Percentiles rank a stretch among this genome's conserved stretches.
Conservation (phyloP, 2,888 invertebrate genomes). For the Sisyra nigra region DNA sequence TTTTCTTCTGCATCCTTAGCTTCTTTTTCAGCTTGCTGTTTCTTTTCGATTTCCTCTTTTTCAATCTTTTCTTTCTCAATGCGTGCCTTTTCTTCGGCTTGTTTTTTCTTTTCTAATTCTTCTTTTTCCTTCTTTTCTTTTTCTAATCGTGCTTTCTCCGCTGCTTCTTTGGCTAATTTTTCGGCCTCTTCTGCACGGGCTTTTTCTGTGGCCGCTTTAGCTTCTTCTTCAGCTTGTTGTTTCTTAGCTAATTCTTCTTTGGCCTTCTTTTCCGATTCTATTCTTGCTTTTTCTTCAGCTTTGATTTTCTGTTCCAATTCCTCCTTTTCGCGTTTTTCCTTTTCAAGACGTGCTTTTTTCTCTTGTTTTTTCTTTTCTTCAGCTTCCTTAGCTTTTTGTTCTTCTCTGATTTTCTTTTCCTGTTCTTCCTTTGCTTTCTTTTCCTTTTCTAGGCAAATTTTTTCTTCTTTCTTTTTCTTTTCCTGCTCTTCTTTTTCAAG, state of each 20-base stretch:
- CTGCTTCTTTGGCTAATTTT: conserved; percentile 2
- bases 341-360: neutral
- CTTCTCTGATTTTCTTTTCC: conserved; percentile 2
- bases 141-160: neutral
- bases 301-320: neutral
- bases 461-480: conserved; percentile 8
- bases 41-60: neutral
- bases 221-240: conserved; percentile 4
- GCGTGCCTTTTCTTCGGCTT: neutral
- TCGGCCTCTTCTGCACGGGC: neutral
- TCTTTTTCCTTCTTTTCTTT: conserved; percentile 3
- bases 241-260: conserved; percentile 9
- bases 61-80: no score
- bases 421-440: conserved; percentile 7
- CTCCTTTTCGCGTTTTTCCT: neutral
- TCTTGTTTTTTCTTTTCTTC: neutral
- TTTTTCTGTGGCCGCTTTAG: conserved; percentile 11
- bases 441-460: conserved; percentile 10
- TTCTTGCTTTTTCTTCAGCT: no score
- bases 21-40: conserved; percentile 9
- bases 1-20: no score
- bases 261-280: no score
- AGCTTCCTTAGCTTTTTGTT: neutral
- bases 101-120: neutral
- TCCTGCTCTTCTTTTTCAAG: no score